Evolutionary conservation across 2,113 vertebrate genomes (phyloP), one percentile per base, ranked within the genome.

Genomic region (Microtus ochrogaster): DNA sequence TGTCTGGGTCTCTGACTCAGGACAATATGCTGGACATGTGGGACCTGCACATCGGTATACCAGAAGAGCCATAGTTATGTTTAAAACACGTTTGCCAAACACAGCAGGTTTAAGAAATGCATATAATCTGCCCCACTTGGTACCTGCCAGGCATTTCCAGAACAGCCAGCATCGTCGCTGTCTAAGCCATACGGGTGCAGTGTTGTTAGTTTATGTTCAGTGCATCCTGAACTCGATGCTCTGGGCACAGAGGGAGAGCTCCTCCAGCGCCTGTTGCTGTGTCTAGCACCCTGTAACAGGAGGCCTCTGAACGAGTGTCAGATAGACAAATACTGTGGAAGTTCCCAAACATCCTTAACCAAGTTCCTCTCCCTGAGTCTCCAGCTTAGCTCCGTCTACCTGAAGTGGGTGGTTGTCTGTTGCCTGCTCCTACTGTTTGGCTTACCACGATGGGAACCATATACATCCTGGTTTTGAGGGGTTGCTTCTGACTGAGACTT

Each of bases 111-210:
- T 73, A 88, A 17, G 68, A 39, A 12, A 73, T 58, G 28, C 36
- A 10, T 39, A 30, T 33, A 7, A 44, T 39, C 55, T 65, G 26
- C 33, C 14, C n/a, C 26, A 39, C 16, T 44, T 12, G 65, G 41
- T 65, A 10, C 44, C 77, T 85, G 21, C 39, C 24, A 55, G 36
- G 47, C 24, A 12, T 39, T 82, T 41, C 58, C n/a, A 9, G 63
- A 36, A 1, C 0, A n/a, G 39, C 39, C n/a, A 1, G 5, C 5
- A 0, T 36, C 24, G 0, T 3, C 33, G 22, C 61, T 65, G 0
- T 19, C 1, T 61, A 0, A 4, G 44, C 44, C 52, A 11, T 4
- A 1, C 4, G 0, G 39, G 52, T 44, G 30, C 52, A 2, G 30
- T 24, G 52, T 12, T 36, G 17, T 66, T 26, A 21, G 11, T 16